A percentile compares a stretch with the other conserved stretches of the same genome.
Evolutionary conservation across 2,797 vertebrate species (phyloP).

Genomic region (Sciurus vulgaris): DNA sequence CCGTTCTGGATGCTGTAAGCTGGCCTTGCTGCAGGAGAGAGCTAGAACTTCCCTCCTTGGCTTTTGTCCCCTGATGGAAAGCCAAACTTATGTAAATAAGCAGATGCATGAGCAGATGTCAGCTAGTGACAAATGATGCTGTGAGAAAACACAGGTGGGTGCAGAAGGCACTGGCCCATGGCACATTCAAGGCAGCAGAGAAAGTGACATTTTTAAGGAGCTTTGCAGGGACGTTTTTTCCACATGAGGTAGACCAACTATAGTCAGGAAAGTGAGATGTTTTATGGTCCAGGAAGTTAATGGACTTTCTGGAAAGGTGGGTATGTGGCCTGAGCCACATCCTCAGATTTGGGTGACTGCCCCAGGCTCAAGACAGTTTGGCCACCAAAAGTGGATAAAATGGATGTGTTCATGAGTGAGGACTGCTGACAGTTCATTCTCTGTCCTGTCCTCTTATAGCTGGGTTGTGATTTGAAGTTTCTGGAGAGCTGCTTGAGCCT

Average conservation of each 20-base stretch:
- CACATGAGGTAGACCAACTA: too few species aligned
- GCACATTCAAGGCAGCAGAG: not conserved
- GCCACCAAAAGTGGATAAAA: too few species aligned
- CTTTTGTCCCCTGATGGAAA: accelerated
- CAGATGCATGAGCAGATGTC: accelerated
- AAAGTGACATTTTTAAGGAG: not conserved
- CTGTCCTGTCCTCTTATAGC: constrained; percentile 86
- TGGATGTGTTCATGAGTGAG: not conserved
- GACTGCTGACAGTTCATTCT: not conserved
- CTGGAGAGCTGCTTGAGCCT: constrained; percentile 94
- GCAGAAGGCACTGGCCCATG: not conserved
- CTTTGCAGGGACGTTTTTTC: not conserved
- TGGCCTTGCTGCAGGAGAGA: not conserved
- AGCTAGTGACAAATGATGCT: accelerated
- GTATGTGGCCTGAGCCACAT: accelerated
- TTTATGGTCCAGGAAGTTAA: not conserved
- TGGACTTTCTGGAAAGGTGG: not conserved
- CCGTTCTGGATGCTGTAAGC: too few species aligned
- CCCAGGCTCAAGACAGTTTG: not conserved
- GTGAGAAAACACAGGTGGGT: accelerated
- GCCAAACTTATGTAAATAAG: not conserved
- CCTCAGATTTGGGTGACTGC: not conserved
- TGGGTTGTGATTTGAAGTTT: constrained; percentile 91
- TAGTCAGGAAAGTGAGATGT: not conserved
- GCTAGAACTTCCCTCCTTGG: not conserved